Base-by-base conservation (phyloP, 1,140 invertebrate species). In the Dolichoris vasculosae region DNA sequence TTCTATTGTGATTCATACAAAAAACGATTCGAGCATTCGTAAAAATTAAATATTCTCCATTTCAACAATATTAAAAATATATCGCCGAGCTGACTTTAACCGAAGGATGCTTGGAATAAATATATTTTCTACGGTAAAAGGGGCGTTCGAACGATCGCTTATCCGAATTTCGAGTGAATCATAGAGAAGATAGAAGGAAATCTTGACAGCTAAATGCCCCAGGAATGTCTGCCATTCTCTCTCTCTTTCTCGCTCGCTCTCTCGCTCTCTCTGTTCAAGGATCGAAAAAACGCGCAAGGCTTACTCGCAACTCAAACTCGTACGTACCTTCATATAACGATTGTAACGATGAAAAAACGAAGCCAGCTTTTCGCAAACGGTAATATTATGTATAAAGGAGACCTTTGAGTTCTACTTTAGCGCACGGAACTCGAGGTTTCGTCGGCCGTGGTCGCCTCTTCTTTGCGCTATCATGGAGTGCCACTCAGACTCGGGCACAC, bases 311-410 rank as follows among this genome's bases (percentile, higher is more conserved):
- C 15, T 0, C 20, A 69, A 69, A 69, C 17, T 23, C 23, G 32
- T 59, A 35, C 77, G 17, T 78, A 84, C 83, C 83, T 84, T 84
- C 83, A 84, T 84, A 48, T 30, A 84, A 84, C 64, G 63, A 69
- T 17, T 84, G 64, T 30, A 84, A 84, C 64, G 63, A 69, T 17
- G 75, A 77, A 40, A 69, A 67, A 30, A 82, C 6, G 63, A 79
- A 43, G 13, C 35, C 55, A 79, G 55, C 38, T 26, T 79, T 35
- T 26, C 43, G 3, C 26, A 15, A 73, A 32, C 6, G 6, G 43
- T 26, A 11, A 0, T 35, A 26, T 38, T 43, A 26, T 64, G 11
- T 69, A 63, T 46, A 59, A 2, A 48, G 67, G 43, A 80, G n/a
- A 80, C 40, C 40, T 13, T 20, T 2, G 26, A 46, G 3, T 71